Evolutionary conservation across 1,140 invertebrate genomes (phyloP), one percentile per base, ranked within the genome.

Genomic region (Papilio polyxenes): DNA sequence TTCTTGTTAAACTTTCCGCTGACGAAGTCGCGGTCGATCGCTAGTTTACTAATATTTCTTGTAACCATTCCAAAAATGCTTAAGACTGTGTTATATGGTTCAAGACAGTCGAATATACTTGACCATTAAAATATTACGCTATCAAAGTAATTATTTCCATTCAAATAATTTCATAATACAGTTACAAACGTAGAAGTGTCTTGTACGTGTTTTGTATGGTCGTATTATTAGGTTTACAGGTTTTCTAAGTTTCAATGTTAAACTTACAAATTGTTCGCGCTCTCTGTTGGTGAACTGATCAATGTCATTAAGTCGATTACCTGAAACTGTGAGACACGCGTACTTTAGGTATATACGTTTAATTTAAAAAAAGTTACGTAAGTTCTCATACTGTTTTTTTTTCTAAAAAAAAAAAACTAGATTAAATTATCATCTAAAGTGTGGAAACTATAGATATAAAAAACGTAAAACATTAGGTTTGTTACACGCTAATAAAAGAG

Each of bases 291-390:
- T 40, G 23, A 72, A 72, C 11, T 40, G 20, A 31, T 65, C 62
- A 65, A 65, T 10, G 65, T 15, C 13, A 72, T 65, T 3, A 11
- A 23, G 20, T 15, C 31, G 65, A 37, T 72, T 72, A 72, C 65
- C 65, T 72, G 65, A 72, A 72, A 72, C 65, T 72, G 13, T 72
- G 65, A 72, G 65, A 72, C 37, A 37, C 65, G 65, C 31, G 13
- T 37, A 40, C 65, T 72, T 72, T 72, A 72, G 65, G 37, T 15
- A 72, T 72, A 72, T 72, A 31, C 23, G 62, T 31, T 65, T 37
- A 7, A 72, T 72, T 72, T 72, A 37, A 59, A 59, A 56, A 7
- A 17, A 56, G 17, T 56, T 56, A 59, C n/a, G n/a, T 8, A 8
- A 44, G 40, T 44, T 2, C n/a, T 9, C 17, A 6, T 59, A 59